A percentile compares a stretch with the other conserved stretches of the same genome.
phyloP scores from a whole-genome alignment of 2,797 vertebrate species.

The Sarcophilus harrisii region DNA sequence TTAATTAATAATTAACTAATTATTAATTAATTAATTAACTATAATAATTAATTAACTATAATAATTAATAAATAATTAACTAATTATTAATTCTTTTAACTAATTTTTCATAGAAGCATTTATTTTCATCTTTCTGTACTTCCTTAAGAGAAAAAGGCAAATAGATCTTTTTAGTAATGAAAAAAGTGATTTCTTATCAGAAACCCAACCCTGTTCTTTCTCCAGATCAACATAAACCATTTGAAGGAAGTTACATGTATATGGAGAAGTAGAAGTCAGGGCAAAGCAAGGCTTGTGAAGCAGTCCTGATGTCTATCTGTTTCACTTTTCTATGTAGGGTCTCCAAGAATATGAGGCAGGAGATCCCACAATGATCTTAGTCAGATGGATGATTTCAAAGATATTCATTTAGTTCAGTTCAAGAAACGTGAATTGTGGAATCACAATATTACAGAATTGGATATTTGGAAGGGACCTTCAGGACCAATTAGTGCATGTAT shows the following conservation, averaged over 20 bases:
- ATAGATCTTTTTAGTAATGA: not conserved
- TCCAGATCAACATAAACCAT: not conserved
- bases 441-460: not conserved
- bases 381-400: not conserved
- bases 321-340: not conserved
- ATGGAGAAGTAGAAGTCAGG: not conserved
- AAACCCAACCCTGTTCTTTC: not conserved
- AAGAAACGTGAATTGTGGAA: not conserved
- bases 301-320: too few relatives aligned
- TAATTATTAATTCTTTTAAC: too few relatives aligned
- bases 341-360: too few relatives aligned
- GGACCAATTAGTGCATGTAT: not conserved
- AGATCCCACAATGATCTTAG: not conserved
- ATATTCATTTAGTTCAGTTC: not conserved
- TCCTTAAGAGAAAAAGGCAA: not conserved
- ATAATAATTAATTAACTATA: too few relatives aligned
- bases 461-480: not conserved
- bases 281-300: not conserved
- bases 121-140: not conserved
- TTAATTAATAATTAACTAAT: too few relatives aligned
- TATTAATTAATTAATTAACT: too few relatives aligned
- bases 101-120: not conserved
- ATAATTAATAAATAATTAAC: too few relatives aligned
- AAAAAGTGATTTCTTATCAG: not conserved
- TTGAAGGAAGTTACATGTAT: not conserved